Conservation (phyloP, 37 sponge, comb jelly and placozoan species). For the Agelas oroides region DNA sequence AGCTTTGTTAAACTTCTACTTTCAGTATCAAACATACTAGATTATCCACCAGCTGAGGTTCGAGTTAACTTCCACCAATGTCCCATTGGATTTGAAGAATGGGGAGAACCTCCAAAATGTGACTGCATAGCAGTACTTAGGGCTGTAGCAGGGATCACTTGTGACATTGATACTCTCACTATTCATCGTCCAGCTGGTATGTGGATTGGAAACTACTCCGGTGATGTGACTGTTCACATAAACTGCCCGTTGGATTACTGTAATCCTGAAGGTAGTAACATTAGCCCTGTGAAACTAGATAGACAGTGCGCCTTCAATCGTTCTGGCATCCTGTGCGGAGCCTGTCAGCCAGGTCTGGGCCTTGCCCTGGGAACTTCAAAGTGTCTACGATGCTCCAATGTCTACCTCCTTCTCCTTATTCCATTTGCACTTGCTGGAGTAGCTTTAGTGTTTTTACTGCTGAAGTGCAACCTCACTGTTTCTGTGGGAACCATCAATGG, state of each 20-base stretch:
- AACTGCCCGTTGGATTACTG: constrained; percentile 7
- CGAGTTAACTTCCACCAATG: no score
- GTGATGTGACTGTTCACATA: background rate
- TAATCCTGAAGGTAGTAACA: background rate
- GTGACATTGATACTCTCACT: no score
- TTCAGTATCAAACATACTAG: no score
- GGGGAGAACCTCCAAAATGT: no score
- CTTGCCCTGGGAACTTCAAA: constrained; percentile 6
- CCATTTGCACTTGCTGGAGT: constrained; percentile 11
- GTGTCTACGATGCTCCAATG: constrained; percentile 14
- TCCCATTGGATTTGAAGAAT: no score
- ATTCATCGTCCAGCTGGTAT: no score
- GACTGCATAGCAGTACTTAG: no score
- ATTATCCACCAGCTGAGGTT: no score
- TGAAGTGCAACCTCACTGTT: constrained; percentile 21
- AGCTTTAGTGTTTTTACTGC: background rate
- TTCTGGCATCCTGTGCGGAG: constrained; percentile 12
- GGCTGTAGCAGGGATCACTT: no score
- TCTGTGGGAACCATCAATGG: constrained; percentile 24
- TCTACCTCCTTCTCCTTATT: background rate
- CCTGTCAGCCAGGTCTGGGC: background rate
- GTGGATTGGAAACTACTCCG: background rate
- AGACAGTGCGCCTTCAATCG: constrained; percentile 10
- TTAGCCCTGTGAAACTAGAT: background rate
- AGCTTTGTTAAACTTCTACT: no score